Evolutionary conservation across 2,888 invertebrate species (phyloP), one percentile per base, ranked within the genome.

Genomic region (Tetheella fluctuosa): DNA sequence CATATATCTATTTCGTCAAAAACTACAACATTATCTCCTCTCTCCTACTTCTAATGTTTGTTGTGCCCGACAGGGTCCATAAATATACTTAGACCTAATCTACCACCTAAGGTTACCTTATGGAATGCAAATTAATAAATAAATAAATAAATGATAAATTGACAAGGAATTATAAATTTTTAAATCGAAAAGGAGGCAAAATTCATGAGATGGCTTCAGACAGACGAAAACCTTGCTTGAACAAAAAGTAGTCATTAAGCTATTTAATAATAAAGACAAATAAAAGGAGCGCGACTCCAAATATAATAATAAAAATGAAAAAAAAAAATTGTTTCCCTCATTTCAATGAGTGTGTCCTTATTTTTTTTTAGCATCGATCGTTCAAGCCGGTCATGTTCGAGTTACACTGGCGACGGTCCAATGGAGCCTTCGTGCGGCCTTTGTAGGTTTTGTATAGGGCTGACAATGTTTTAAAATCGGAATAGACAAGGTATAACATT

Each of bases 261-360:
- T 37, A 55, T 20, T 5, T 23, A 55, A 30, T 54, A 55, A 37
- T 34, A 37, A 55, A 25, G 37, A 55, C 55, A 34, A 55, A 55
- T 34, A 34, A 12, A 34, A 23, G 20, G 20, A 30, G 37, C 34
- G 34, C 28, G 34, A 23, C 55, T 55, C 3, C 20, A 48, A 34
- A 37, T 54, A 54, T 55, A 55, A 55, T 37, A 37, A 55, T 55
- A 34, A 28, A 34, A 55, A 55, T 55, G 55, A 55, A 23, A 20
- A 17, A 30, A 55, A 12, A 20, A 23, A 34, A 55, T 34, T 55
- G 34, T 34, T 25, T 34, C 34, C 58, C 65, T 71, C 70, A 67
- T 79, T 76, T 70, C 65, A 74, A 71, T 72, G 73, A 74, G 69
- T 70, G 64, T 68, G 64, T 67, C 65, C 65, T 65, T 70, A 75